Evolutionary conservation across 2,113 vertebrate genomes (phyloP), one percentile per base, ranked within the genome.

Genomic region (Colossoma macropomum): DNA sequence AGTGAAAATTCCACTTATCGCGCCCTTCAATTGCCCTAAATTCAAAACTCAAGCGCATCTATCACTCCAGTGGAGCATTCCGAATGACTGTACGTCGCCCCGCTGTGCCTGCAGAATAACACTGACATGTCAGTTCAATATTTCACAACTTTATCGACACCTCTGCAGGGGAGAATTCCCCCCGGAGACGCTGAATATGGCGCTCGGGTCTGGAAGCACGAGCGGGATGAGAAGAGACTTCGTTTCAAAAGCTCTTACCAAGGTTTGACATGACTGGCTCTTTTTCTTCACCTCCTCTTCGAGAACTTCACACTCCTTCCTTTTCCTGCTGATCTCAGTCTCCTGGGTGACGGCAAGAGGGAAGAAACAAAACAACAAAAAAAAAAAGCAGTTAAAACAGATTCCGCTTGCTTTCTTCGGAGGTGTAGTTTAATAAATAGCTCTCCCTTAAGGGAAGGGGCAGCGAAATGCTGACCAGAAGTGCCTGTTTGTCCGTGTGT

Each of bases 221-320:
- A 50, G n/a, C 16, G 60, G 19, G 28, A 66, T 38, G 45, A 9
- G 50, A 60, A 56, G 48, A 56, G 80, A 75, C 56, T 41, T 80
- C 30, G 21, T 59, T 70, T 75, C 68, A 65, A 76, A 70, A 75
- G 86, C 92, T 92, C 95, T 94, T 91, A 95, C 94, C 93, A 95
- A 92, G 90, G 93, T 94, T 94, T 95, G 93, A 91, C 95, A 95
- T 95, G 93, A 94, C 91, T 93, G 92, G 90, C 93, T 93, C 86
- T 92, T 94, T 91, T 91, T 95, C 92, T 93, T 94, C 92, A 94
- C 92, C 90, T 93, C 92, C 77, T 90, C 90, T 74, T 92, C 91
- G 78, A 93, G 91, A 82, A 88, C 89, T 91, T 92, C 90, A 86
- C 92, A 92, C 93, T 95, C 93, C 87, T 91, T 92, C 79, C 87